phyloP scores from a whole-genome alignment of 2,888 invertebrate genomes.

The Brachylomia viminalis region DNA sequence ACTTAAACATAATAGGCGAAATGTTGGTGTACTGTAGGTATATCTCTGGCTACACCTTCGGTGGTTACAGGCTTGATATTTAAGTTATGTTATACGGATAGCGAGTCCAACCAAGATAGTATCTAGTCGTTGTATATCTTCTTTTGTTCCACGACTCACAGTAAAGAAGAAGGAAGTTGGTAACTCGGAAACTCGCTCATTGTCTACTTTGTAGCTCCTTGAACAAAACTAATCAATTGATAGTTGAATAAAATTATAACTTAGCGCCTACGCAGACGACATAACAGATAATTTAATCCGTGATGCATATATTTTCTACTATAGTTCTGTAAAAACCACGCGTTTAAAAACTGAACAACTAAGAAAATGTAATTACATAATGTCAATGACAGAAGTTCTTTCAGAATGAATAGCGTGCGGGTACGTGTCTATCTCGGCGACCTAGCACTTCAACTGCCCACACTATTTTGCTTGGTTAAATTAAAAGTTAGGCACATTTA shows the following conservation, averaged over 20 bases:
- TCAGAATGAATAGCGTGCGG: not conserved
- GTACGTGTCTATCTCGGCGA: not conserved
- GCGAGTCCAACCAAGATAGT: not conserved
- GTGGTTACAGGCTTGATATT: not conserved
- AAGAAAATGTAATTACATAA: not conserved
- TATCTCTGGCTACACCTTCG: not conserved
- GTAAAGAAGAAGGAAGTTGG: not conserved
- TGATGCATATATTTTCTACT: no score
- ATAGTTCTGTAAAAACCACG: not conserved
- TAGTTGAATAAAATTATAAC: conserved; percentile 28
- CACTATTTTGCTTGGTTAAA: not conserved
- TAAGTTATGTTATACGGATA: not conserved
- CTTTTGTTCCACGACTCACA: not conserved
- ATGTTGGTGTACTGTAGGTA: not conserved
- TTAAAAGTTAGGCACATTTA: no score
- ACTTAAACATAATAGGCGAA: not conserved
- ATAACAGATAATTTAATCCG: not conserved
- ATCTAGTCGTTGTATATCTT: not conserved
- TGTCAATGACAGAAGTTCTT: not conserved
- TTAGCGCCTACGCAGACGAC: not conserved
- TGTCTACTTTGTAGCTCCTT: conserved; percentile 14
- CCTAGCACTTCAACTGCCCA: not conserved
- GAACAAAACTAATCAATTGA: conserved; percentile 37
- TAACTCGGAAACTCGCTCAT: conserved; percentile 6
- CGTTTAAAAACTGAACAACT: no score